Evolutionary conservation across 2,113 vertebrate genomes (phyloP).

Genomic region (Meles meles): DNA sequence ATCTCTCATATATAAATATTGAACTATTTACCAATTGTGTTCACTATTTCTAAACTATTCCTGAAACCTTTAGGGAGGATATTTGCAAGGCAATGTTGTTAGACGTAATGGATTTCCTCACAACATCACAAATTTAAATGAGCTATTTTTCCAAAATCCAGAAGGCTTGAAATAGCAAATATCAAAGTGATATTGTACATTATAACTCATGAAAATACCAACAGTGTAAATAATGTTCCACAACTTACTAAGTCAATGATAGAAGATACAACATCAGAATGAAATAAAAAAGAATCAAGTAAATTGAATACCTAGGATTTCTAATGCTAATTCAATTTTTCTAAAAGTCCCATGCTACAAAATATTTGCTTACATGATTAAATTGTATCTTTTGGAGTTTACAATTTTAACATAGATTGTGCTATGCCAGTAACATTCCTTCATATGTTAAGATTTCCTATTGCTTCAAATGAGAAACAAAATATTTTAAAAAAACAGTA

Average conservation of each 20-base stretch:
- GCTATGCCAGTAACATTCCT: background rate
- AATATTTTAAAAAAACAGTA: conserved; percentile 6
- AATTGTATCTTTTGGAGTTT: background rate
- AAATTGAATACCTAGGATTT: conserved; percentile 26
- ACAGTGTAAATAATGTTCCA: background rate
- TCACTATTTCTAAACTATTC: background rate
- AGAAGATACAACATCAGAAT: background rate
- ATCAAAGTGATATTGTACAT: conserved; percentile 11
- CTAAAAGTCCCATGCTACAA: background rate
- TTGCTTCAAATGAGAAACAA: conserved; percentile 20
- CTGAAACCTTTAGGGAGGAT: background rate
- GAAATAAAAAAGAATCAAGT: conserved; percentile 2
- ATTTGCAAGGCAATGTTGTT: background rate
- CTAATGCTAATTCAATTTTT: background rate
- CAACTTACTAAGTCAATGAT: background rate
- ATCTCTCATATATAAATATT: background rate
- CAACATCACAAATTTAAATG: conserved; percentile 23
- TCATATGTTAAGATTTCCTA: background rate
- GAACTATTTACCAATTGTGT: background rate
- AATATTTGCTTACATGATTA: background rate
- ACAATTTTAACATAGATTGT: conserved; percentile 9
- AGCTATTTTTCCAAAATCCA: conserved; percentile 30
- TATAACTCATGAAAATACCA: conserved; percentile 1
- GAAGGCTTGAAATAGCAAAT: background rate
- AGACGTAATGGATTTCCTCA: background rate